Percentiles rank a stretch among this genome's conserved stretches.
These are phyloP conservation scores for Drosophila borealis DNA, from an alignment of 2,888 invertebrate genomes.

Conservation along the genomic window DNA sequence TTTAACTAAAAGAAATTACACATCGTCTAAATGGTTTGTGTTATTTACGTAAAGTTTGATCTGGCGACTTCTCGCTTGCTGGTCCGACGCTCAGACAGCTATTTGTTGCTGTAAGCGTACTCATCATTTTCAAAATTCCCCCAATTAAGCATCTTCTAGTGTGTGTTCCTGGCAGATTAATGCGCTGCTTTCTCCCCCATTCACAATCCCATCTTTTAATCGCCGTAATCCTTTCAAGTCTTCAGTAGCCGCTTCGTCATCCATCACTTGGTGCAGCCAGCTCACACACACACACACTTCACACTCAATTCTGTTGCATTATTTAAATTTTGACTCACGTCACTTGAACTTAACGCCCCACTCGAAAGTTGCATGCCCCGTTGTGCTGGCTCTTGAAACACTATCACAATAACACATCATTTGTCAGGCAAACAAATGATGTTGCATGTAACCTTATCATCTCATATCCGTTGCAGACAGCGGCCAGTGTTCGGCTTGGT, in stretches of 20 bases:
- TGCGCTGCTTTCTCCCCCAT: constrained; percentile 5
- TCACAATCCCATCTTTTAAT: constrained; percentile 13
- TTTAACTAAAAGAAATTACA: not conserved
- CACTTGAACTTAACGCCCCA: constrained; percentile 60
- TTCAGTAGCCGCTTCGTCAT: constrained; percentile 29
- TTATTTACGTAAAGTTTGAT: too few species aligned
- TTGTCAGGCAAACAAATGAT: constrained; percentile 79
- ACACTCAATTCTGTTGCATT: constrained; percentile 54
- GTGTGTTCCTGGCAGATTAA: constrained; percentile 4
- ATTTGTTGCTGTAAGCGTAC: not conserved
- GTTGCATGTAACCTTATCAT: constrained; percentile 80
- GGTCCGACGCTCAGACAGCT: too few species aligned
- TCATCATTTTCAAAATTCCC: not conserved
- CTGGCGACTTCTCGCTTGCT: too few species aligned
- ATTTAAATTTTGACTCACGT: constrained; percentile 66
- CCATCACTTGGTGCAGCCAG: constrained; percentile 42
- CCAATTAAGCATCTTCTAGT: not conserved
- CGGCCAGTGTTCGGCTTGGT: constrained; percentile 16
- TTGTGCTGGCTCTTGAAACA: constrained; percentile 43
- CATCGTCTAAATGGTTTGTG: too few species aligned
- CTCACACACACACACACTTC: constrained; percentile 5
- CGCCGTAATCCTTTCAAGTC: constrained; percentile 50
- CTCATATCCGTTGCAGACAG: constrained; percentile 75
- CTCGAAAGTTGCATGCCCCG: constrained; percentile 63
- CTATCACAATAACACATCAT: constrained; percentile 79